Evolutionary conservation across 2,888 invertebrate species (phyloP).

Genomic region (Fragum sueziense): DNA sequence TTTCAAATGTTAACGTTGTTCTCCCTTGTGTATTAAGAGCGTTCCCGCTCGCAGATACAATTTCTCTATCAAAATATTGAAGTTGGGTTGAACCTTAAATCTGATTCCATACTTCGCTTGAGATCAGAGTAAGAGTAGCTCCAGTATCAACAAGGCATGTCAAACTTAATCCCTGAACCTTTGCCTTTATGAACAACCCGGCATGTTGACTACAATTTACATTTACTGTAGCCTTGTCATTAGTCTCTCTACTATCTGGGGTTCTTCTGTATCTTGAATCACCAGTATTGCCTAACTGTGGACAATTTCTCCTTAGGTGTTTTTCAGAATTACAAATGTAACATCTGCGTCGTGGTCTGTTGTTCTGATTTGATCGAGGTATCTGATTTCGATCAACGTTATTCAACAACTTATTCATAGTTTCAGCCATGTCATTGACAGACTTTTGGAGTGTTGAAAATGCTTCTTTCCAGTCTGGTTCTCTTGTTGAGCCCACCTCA

Average conservation of each 20-base stretch:
- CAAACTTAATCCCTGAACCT: background rate
- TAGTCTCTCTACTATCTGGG: background rate
- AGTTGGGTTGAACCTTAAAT: background rate
- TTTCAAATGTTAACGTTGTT: background rate
- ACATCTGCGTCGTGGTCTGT: background rate
- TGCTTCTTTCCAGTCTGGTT: background rate
- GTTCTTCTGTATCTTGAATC: background rate
- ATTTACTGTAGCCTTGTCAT: background rate
- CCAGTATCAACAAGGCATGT: constrained; percentile 24
- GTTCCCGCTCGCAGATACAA: constrained; percentile 14
- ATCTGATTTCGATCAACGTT: too few relatives aligned
- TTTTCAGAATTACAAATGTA: constrained; percentile 19
- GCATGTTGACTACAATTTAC: background rate
- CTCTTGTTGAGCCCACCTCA: background rate
- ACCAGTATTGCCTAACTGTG: background rate
- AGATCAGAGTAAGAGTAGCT: constrained; percentile 22
- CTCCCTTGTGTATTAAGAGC: background rate
- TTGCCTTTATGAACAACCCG: constrained; percentile 3
- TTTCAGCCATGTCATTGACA: background rate
- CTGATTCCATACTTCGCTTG: background rate
- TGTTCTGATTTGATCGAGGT: background rate
- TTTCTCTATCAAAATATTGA: background rate
- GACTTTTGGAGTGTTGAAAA: constrained; percentile 1
- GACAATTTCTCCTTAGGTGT: constrained; percentile 4
- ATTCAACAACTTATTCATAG: background rate